Base-by-base conservation (phyloP, 2,113 vertebrate genomes). In the Plectropomus leopardus region DNA sequence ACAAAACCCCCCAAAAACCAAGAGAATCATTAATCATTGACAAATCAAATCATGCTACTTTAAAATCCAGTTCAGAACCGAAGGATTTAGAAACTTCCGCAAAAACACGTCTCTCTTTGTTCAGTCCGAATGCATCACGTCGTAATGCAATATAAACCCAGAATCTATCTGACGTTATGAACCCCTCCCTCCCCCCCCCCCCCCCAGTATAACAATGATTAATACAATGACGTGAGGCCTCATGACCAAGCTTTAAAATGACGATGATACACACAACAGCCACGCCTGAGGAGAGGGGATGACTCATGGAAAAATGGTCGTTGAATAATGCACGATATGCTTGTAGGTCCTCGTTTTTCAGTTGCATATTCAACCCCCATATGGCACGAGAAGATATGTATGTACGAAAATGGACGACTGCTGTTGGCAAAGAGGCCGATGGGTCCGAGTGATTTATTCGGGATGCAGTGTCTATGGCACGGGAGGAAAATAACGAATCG, bases 31-130 rank as follows among this genome's bases (percentile, higher is more conserved):
- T 70, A 75, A 78, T 85, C 69, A 68, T n/a, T n/a, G 1, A 88
- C 76, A 89, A 92, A 92, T 87, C 72, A 92, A 88, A 92, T 82
- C 92, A 93, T 93, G 91, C 90, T 91, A 90, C 86, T 88, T 90
- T 85, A 82, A 90, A 92, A 90, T 82, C 81, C 77, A 72, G 24
- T 61, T 81, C 57, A 64, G n/a, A n/a, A n/a, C n/a, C n/a, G n/a
- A 77, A 61, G 72, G 44, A 61, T 72, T 79, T 75, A 85, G 6
- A 85, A 89, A n/a, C n/a, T n/a, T n/a, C n/a, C n/a, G n/a, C n/a
- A n/a, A n/a, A n/a, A n/a, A 83, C 61, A 55, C 60, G 34, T 74
- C 72, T 36, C 17, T 61, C 64, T 2, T 36, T 50, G 10, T 75
- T 78, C 80, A 60, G 68, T 76, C 82, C 28, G 34, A 68, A 10